Conservation (phyloP, 2,797 vertebrate species). For the Spinus olivaceus region DNA sequence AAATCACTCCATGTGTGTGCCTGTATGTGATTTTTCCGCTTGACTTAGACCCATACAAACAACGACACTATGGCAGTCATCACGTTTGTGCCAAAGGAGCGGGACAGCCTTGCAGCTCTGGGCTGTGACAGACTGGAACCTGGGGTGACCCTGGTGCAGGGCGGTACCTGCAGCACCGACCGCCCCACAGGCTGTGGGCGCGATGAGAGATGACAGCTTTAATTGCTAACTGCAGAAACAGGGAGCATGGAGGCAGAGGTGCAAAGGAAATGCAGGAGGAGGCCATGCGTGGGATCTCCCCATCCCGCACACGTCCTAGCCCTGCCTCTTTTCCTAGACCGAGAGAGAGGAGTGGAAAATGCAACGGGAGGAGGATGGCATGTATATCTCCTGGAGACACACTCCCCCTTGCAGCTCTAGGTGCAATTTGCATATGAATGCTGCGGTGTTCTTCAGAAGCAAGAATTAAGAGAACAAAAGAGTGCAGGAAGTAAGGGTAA, state of each 20-base stretch:
- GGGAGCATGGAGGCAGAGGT: not conserved
- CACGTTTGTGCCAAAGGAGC: not conserved
- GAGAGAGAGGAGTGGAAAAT: not conserved
- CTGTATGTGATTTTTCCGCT: not conserved
- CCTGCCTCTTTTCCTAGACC: not conserved
- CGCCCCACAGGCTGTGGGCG: not conserved
- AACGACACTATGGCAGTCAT: not conserved
- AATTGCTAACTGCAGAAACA: not conserved
- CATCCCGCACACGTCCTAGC: not conserved
- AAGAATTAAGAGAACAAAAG: conserved; percentile 63
- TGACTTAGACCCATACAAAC: not conserved
- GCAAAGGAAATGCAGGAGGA: not conserved
- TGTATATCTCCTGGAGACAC: not conserved
- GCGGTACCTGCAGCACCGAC: not conserved
- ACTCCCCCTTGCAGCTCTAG: not conserved
- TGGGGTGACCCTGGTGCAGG: not conserved
- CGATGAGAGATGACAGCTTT: not conserved
- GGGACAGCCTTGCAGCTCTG: not conserved
- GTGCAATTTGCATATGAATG: conserved; percentile 65
- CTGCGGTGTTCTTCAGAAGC: conserved; percentile 33
- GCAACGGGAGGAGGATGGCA: not conserved
- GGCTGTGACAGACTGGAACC: not conserved
- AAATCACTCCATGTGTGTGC: not conserved
- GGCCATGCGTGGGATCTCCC: not conserved
- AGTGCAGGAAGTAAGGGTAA: conserved; percentile 39